phyloP scores from a whole-genome alignment of 1,140 invertebrate species.

The Drosophila busckii region DNA sequence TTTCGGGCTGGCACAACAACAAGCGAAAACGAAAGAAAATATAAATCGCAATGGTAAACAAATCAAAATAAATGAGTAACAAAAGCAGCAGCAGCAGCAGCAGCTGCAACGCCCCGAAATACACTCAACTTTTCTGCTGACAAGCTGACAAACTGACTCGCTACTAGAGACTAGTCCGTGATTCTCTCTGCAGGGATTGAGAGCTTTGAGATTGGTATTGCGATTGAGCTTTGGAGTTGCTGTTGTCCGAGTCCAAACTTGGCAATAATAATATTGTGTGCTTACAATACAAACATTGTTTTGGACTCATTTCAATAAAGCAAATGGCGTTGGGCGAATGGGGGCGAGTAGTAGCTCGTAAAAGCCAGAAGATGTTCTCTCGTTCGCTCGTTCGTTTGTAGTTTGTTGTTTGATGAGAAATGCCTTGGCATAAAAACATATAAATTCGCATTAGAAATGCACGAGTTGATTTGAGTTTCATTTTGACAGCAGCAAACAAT shows the following conservation, averaged over 20 bases:
- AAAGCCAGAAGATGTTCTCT: constrained; percentile 48
- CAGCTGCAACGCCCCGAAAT: constrained; percentile 2
- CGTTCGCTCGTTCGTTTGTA: constrained; percentile 9
- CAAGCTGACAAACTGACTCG: constrained; percentile 65
- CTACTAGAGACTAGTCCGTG: constrained; percentile 34
- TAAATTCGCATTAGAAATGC: constrained; percentile 77
- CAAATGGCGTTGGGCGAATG: too few species aligned
- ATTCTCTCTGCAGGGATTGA: constrained; percentile 8
- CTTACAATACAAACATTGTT: constrained; percentile 49
- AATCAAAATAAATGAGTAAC: constrained; percentile 77
- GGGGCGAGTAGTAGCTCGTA: constrained; percentile 51
- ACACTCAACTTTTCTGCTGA: constrained; percentile 41
- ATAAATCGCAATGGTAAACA: constrained; percentile 77
- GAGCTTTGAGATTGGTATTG: constrained; percentile 39
- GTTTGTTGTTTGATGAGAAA: constrained; percentile 36
- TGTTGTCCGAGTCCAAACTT: constrained; percentile 4
- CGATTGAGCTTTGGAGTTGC: constrained; percentile 3
- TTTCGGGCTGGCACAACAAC: not conserved
- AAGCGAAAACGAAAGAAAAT: constrained; percentile 41
- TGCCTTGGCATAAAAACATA: constrained; percentile 47
- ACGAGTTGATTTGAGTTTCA: constrained; percentile 77
- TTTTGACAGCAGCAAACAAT: constrained; percentile 72
- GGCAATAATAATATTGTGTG: constrained; percentile 37
- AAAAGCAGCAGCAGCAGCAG: constrained; percentile 47
- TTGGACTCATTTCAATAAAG: constrained; percentile 71